Evolutionary conservation across 2,113 vertebrate species (phyloP).

Genomic region (Chitala chitala): DNA sequence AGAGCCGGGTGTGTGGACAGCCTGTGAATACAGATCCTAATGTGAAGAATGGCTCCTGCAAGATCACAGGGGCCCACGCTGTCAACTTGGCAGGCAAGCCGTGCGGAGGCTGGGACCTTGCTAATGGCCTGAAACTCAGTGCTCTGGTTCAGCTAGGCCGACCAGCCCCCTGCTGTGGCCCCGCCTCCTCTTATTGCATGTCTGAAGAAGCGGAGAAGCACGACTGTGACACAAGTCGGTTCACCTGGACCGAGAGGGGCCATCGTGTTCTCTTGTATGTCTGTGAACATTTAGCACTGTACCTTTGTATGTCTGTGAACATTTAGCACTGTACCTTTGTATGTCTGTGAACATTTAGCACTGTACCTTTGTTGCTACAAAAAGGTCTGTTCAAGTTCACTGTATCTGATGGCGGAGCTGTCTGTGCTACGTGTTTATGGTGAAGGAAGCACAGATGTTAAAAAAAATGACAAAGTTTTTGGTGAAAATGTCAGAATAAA

Average conservation of each 20-base stretch:
- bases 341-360: neutral
- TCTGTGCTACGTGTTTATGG: too few relatives aligned
- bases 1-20: conserved; percentile 60
- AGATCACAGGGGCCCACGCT: conserved; percentile 55
- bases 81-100: conserved; percentile 52
- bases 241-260: too few relatives aligned
- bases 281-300: neutral
- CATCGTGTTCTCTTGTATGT: too few relatives aligned
- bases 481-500: neutral
- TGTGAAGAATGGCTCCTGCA: conserved; percentile 60
- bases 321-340: neutral
- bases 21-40: conserved; percentile 65
- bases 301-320: neutral
- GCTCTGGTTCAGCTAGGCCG: conserved; percentile 27
- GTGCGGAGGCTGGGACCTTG: conserved; percentile 41
- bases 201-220: neutral
- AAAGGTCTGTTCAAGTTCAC: too few relatives aligned
- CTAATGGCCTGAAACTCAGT: conserved; percentile 55
- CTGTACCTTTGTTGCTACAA: too few relatives aligned
- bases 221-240: neutral
- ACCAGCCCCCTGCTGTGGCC: conserved; percentile 22
- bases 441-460: neutral
- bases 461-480: neutral
- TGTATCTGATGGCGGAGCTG: too few relatives aligned
- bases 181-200: conserved; percentile 16